Conservation (phyloP, 1,140 invertebrate genomes). For the Limonius californicus region DNA sequence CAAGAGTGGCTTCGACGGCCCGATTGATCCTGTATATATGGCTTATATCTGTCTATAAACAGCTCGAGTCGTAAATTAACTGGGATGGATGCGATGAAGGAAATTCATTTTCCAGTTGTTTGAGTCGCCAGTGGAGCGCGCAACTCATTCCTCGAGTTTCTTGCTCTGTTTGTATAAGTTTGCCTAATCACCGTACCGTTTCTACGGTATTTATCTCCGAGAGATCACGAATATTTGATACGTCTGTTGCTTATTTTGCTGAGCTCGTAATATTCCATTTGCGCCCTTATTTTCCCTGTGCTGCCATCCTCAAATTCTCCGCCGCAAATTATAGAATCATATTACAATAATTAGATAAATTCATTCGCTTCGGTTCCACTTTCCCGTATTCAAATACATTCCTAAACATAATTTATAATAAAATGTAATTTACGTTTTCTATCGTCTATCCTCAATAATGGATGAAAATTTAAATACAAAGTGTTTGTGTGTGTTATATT, state of each 20-base stretch:
- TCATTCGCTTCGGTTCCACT: no score
- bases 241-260: conserved; percentile 6
- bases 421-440: no score
- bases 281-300: no score
- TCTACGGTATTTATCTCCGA: conserved; percentile 17
- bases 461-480: no score
- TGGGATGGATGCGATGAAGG: conserved; percentile 47
- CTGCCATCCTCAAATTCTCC: no score
- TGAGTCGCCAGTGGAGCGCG: conserved; percentile 44
- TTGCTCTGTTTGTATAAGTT: conserved; percentile 30
- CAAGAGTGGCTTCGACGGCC: conserved; percentile 43
- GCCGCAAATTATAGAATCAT: no score
- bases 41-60: conserved; percentile 46
- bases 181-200: conserved; percentile 27
- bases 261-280: no score
- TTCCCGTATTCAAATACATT: no score
- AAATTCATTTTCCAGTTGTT: conserved; percentile 50
- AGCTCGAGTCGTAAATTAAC: conserved; percentile 47
- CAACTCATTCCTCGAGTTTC: conserved; percentile 32
- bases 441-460: no score
- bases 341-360: no score
- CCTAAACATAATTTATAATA: no score
- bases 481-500: no score
- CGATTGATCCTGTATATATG: conserved; percentile 43
- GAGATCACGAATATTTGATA: conserved; percentile 12